These are phyloP conservation scores for Linnaemya tessellans DNA, from an alignment of 2,888 invertebrate genomes.

Conservation along the genomic window DNA sequence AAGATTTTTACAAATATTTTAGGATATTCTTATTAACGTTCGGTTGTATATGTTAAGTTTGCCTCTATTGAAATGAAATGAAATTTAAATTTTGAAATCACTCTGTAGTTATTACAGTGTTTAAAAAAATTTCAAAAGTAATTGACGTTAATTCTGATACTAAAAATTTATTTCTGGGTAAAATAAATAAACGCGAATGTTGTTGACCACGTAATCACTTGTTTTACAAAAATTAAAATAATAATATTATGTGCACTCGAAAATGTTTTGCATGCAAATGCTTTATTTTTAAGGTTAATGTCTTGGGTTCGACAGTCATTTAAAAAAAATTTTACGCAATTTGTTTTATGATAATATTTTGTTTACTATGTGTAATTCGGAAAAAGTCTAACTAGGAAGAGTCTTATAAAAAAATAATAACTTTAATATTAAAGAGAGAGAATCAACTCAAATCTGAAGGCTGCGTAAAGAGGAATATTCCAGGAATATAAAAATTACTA, in stretches of 20 bases:
- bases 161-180: neutral
- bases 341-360: neutral
- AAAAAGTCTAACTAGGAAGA: conserved; percentile 11
- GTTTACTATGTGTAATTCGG: neutral
- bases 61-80: neutral
- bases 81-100: neutral
- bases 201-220: conserved; percentile 56
- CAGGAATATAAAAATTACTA: too few species aligned
- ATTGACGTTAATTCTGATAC: neutral
- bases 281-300: conserved; percentile 57
- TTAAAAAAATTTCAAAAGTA: neutral
- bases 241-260: conserved; percentile 1
- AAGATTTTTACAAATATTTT: neutral
- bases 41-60: neutral
- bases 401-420: neutral
- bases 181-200: neutral
- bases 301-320: conserved; percentile 43
- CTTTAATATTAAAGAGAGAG: neutral
- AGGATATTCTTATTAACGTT: neutral
- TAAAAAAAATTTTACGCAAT: conserved; percentile 38
- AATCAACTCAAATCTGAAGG: too few species aligned
- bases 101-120: too few species aligned
- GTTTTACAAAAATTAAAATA: conserved; percentile 42
- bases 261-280: conserved; percentile 54
- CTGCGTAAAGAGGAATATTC: too few species aligned